Percentiles rank a stretch among this genome's conserved stretches.
Evolutionary conservation across 30 jellyfish, hydroid and myxozoan species (phyloP).

Genomic region (Pelagia noctiluca): DNA sequence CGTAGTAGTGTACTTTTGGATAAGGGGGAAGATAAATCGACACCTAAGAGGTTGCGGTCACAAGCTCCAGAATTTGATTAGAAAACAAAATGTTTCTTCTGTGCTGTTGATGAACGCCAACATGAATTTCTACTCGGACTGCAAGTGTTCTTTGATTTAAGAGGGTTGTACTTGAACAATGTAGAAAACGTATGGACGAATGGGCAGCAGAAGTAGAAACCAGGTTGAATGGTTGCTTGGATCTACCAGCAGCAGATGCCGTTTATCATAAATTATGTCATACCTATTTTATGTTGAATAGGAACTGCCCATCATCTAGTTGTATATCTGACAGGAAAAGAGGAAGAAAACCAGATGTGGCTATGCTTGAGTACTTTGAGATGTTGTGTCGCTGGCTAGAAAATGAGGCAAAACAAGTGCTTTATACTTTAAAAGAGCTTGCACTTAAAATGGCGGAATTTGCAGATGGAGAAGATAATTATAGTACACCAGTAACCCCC

Average conservation of each 20-base stretch:
- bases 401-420: constrained; percentile 26
- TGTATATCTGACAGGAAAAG: neutral
- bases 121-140: neutral
- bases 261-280: neutral
- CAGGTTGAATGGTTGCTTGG: constrained; percentile 4
- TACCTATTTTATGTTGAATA: neutral
- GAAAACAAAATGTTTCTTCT: constrained; percentile 1
- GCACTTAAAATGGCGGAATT: constrained; percentile 12
- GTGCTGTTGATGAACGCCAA: neutral
- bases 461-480: constrained; percentile 29
- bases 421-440: constrained; percentile 19
- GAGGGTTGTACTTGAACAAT: neutral
- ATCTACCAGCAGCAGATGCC: constrained; percentile 5
- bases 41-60: constrained; percentile 7
- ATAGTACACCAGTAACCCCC: no score
- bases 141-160: neutral
- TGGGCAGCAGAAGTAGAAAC: constrained; percentile 1
- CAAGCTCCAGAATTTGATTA: neutral
- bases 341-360: constrained; percentile 14
- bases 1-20: no score
- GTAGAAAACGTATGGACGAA: constrained; percentile 2
- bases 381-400: constrained; percentile 32
- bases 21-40: neutral
- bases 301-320: constrained; percentile 5
- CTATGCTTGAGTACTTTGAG: constrained; percentile 20